Conservation (phyloP, 2,888 invertebrate species). For the Gymnocheta viridis region DNA sequence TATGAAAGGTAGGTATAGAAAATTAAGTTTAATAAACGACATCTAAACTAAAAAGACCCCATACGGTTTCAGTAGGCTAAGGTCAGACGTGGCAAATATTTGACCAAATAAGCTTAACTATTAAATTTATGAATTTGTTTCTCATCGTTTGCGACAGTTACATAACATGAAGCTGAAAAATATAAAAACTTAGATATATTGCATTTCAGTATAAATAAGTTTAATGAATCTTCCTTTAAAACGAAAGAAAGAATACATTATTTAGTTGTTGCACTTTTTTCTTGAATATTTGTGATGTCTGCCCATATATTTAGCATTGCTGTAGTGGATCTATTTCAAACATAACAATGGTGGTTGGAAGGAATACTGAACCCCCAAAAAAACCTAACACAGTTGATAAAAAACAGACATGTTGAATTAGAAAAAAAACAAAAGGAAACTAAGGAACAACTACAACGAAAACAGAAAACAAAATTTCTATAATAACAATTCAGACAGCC, state of each 20-base stretch:
- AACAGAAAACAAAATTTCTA: slow-evolving; percentile 24
- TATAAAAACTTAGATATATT: too few species aligned
- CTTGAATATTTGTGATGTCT: too few species aligned
- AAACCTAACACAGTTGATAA: not conserved
- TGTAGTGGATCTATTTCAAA: not conserved
- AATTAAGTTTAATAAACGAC: slow-evolving; percentile 57
- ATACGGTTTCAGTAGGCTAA: too few species aligned
- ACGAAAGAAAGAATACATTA: too few species aligned
- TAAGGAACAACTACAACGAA: not conserved
- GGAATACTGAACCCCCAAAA: slow-evolving; percentile 57
- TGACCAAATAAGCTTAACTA: too few species aligned
- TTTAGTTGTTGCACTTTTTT: too few species aligned
- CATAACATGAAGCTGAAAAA: too few species aligned
- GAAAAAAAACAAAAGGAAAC: slow-evolving; percentile 15
- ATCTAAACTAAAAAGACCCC: slow-evolving; percentile 40
- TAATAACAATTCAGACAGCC: slow-evolving; percentile 69
- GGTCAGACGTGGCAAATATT: too few species aligned
- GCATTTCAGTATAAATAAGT: too few species aligned
- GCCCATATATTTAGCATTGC: not conserved
- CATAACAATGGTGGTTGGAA: slow-evolving; percentile 50
- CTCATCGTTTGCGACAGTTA: too few species aligned
- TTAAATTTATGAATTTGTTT: too few species aligned
- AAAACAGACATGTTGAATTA: slow-evolving; percentile 49
- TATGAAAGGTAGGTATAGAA: slow-evolving; percentile 12
- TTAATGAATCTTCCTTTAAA: too few species aligned